Percentiles rank a stretch among this genome's conserved stretches.
Evolutionary conservation across 1,140 invertebrate genomes (phyloP).

Genomic region (Ips nitidus): DNA sequence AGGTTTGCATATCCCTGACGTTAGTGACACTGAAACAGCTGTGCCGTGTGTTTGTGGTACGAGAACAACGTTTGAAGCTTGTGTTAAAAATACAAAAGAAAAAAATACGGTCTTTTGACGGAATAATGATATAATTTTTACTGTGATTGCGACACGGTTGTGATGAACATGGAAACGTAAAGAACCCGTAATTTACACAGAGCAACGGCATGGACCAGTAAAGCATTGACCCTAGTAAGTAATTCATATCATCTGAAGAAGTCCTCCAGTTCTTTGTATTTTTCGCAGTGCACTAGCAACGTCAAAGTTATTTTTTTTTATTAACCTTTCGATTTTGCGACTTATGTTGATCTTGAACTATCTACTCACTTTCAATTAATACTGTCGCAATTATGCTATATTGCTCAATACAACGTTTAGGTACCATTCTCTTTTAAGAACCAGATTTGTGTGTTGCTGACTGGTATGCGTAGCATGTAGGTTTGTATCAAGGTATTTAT

Average conservation of each 20-base stretch:
- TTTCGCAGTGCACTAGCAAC: background rate
- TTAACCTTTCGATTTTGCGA: background rate
- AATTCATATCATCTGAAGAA: conserved; percentile 7
- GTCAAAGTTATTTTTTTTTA: too few species aligned
- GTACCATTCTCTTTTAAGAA: conserved; percentile 16
- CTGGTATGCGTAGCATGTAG: too few species aligned
- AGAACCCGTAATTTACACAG: background rate
- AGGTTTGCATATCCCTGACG: background rate
- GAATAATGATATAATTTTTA: conserved; percentile 22
- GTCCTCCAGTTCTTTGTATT: conserved; percentile 15
- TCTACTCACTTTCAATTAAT: background rate
- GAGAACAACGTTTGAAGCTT: background rate
- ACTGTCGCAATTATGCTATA: conserved; percentile 6
- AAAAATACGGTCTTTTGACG: background rate
- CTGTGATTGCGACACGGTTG: conserved; percentile 34
- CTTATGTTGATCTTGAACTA: too few species aligned
- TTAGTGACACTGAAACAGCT: conserved; percentile 27
- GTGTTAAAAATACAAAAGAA: background rate
- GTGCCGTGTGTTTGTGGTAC: conserved; percentile 9
- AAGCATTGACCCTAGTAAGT: conserved; percentile 35
- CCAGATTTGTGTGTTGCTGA: background rate
- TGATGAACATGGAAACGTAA: conserved; percentile 29
- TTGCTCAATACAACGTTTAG: conserved; percentile 10
- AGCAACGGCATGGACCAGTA: conserved; percentile 1
- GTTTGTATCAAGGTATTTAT: too few species aligned